These are phyloP conservation scores for Sepioteuthis lessoniana DNA, from an alignment of 2,888 invertebrate genomes.

Conservation along the genomic window DNA sequence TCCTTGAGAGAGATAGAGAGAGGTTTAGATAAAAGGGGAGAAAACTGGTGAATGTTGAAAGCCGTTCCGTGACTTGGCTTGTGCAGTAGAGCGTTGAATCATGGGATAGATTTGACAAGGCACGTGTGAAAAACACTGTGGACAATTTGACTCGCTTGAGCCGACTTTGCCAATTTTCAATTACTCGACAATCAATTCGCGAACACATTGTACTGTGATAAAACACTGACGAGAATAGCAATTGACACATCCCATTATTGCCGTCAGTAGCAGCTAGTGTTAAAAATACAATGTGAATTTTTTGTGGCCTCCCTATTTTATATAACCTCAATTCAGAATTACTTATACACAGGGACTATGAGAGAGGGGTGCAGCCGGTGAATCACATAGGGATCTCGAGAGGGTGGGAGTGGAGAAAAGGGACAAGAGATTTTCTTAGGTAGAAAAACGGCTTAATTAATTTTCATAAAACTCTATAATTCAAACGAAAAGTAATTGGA, in stretches of 20 bases:
- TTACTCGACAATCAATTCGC: not conserved
- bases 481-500: no score
- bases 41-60: not conserved
- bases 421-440: no score
- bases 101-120: slow-evolving; percentile 23
- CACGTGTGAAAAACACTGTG: not conserved
- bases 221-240: not conserved
- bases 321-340: not conserved
- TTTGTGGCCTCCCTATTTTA: not conserved
- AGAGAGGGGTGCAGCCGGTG: no score
- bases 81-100: not conserved
- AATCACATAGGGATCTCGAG: no score
- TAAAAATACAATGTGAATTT: not conserved
- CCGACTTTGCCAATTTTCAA: slow-evolving; percentile 1
- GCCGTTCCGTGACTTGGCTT: not conserved
- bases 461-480: no score
- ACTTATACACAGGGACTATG: not conserved
- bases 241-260: slow-evolving; percentile 10
- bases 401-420: no score
- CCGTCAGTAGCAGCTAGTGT: not conserved
- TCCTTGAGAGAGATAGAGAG: not conserved
- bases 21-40: not conserved
- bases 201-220: not conserved
- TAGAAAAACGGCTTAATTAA: no score
- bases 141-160: slow-evolving; percentile 23